These are phyloP conservation scores for Phrixothrix hirtus DNA, from an alignment of 2,888 invertebrate species.

Conservation along the genomic window DNA sequence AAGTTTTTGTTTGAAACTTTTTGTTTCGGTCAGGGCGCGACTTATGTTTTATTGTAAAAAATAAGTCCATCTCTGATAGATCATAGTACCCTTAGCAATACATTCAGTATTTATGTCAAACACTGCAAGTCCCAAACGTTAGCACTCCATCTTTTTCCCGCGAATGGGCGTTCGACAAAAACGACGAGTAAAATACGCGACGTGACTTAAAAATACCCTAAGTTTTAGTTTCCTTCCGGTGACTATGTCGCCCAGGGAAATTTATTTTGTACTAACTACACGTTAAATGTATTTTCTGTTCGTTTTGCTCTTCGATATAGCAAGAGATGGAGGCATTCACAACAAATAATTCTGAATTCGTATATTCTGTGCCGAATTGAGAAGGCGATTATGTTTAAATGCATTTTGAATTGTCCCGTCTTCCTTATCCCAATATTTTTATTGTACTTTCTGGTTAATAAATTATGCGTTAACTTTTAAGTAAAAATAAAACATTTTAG, in stretches of 20 bases:
- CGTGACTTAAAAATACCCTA: conserved; percentile 24
- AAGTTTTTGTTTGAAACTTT: neutral
- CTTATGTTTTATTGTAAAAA: too few species aligned
- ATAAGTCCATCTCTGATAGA: conserved; percentile 22
- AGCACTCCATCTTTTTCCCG: conserved; percentile 23
- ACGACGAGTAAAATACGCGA: conserved; percentile 13
- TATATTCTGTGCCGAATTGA: conserved; percentile 1
- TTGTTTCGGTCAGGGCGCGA: too few species aligned
- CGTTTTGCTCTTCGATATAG: conserved; percentile 14
- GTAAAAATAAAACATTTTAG: too few species aligned
- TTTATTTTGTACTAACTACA: conserved; percentile 30
- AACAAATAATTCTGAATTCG: conserved; percentile 3
- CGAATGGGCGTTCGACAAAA: conserved; percentile 1
- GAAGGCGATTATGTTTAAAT: conserved; percentile 9
- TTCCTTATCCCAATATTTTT: conserved; percentile 1
- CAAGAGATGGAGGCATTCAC: conserved; percentile 6
- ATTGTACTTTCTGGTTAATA: too few species aligned
- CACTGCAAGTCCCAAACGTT: conserved; percentile 20
- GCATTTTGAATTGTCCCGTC: conserved; percentile 7
- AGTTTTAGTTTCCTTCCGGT: conserved; percentile 29
- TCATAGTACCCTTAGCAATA: conserved; percentile 22
- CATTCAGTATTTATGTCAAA: conserved; percentile 24
- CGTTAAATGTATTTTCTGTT: conserved; percentile 30
- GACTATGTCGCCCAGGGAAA: conserved; percentile 30
- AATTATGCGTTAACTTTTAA: too few species aligned